Base-by-base conservation (phyloP, 1,140 invertebrate genomes). In the Leguminivora glycinivorella region DNA sequence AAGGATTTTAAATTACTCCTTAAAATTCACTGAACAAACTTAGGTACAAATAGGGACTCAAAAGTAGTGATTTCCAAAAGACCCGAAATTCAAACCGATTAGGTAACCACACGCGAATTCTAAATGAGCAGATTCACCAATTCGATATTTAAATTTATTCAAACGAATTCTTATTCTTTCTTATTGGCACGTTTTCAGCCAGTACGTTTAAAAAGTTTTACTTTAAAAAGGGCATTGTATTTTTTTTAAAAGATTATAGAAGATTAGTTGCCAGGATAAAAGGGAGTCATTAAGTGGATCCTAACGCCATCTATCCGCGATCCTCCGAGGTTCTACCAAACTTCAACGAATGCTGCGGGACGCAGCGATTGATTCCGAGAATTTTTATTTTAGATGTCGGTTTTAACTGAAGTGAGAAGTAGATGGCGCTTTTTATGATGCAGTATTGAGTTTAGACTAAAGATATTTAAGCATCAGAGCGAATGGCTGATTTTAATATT, bases 221-320 rank as follows among this genome's bases (percentile, higher is more conserved):
- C 10, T 63, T 63, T 29, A 19, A 34, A 60, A 60, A 63, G 22
- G 66, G 19, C 25, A 67, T 67, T 52, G 19, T 24, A 4, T 19
- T 12, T 67, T 43, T 67, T 43, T 25, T 9, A 12, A 67, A 66
- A 67, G 17, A 25, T 25, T 17, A 52, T 40, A 34, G 34, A 25
- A 25, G 1, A 67, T 63, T 29, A n/a, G 58, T 71, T 75, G 71
- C 43, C 75, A 69, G 73, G 68, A 73, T 77, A 77, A 72, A 75
- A 75, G 69, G 60, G 70, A 19, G 77, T 79, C 71, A 87, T 85
- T 85, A 88, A 70, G 74, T 79, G 81, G 75, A 84, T 81, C 81
- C 78, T 89, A 89, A 85, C 89, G 89, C 89, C 89, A 91, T 91
- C 89, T 91, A 90, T 86, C 84, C 83, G 72, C 87, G 85, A 86